Evolutionary conservation across 1,140 invertebrate genomes (phyloP).

Genomic region (Rhopalosiphum maidis): DNA sequence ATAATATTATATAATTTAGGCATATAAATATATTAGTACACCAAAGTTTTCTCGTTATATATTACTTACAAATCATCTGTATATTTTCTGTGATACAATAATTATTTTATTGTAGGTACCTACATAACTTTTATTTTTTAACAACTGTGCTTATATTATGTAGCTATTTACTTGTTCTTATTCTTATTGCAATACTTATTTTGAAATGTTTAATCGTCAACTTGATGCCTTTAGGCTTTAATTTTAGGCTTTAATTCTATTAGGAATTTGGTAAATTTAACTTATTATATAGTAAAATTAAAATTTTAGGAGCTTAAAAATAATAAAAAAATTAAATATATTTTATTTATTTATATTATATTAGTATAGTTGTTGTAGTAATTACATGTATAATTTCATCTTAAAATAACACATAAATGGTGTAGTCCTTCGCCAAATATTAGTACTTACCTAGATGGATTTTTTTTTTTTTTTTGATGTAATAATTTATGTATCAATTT

Average conservation of each 20-base stretch:
- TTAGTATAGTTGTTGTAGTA: not conserved
- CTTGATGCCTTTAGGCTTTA: not conserved
- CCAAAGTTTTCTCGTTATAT: no score
- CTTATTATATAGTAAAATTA: not conserved
- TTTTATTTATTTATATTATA: not conserved
- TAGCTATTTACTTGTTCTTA: not conserved
- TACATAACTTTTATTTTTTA: no score
- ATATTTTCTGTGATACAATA: no score
- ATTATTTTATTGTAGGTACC: no score
- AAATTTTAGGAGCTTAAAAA: not conserved
- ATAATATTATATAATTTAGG: no score
- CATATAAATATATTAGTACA: no score
- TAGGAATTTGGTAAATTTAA: no score
- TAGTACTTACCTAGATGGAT: not conserved
- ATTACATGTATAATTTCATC: not conserved
- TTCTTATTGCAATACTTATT: not conserved
- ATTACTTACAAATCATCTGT: no score
- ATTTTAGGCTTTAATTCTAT: not conserved
- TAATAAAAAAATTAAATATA: not conserved
- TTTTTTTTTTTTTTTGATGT: no score
- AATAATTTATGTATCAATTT: no score
- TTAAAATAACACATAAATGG: not conserved
- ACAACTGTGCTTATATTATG: no score
- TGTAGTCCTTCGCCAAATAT: not conserved
- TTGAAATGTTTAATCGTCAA: not conserved